phyloP scores from a whole-genome alignment of 1,140 invertebrate genomes.

The Bicyclus anynana region DNA sequence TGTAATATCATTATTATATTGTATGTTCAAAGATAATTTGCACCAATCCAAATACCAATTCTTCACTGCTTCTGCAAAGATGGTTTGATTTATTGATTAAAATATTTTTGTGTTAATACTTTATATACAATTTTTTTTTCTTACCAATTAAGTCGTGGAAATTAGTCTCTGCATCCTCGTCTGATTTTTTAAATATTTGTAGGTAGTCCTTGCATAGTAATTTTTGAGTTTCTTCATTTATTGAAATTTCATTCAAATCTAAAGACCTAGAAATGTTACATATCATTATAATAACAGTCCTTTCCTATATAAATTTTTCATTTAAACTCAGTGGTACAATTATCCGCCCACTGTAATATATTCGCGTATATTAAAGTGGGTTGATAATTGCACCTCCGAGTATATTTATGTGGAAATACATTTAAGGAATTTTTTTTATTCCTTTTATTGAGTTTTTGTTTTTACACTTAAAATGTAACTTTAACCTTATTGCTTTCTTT shows the following conservation, averaged over 20 bases:
- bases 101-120: too few relatives aligned
- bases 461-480: background rate
- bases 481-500: constrained; percentile 48
- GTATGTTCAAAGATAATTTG: constrained; percentile 34
- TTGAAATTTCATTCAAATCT: constrained; percentile 23
- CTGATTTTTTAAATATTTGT: constrained; percentile 12
- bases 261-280: constrained; percentile 35
- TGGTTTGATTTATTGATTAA: background rate
- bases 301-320: too few relatives aligned
- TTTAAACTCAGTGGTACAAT: too few relatives aligned
- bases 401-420: too few relatives aligned
- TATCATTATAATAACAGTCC: background rate
- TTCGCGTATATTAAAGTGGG: too few relatives aligned
- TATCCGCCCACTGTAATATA: too few relatives aligned
- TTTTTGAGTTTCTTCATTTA: constrained; percentile 38
- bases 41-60: constrained; percentile 58
- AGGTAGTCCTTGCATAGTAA: constrained; percentile 53
- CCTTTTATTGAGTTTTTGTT: too few relatives aligned
- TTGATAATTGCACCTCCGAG: too few relatives aligned
- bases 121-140: background rate
- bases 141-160: constrained; percentile 29
- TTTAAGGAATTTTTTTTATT: too few relatives aligned
- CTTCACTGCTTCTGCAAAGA: constrained; percentile 42
- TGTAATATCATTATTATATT: constrained; percentile 32
- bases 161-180: constrained; percentile 16